These are phyloP conservation scores for Marmota monax DNA, from an alignment of 2,113 vertebrate species.

Conservation along the genomic window DNA sequence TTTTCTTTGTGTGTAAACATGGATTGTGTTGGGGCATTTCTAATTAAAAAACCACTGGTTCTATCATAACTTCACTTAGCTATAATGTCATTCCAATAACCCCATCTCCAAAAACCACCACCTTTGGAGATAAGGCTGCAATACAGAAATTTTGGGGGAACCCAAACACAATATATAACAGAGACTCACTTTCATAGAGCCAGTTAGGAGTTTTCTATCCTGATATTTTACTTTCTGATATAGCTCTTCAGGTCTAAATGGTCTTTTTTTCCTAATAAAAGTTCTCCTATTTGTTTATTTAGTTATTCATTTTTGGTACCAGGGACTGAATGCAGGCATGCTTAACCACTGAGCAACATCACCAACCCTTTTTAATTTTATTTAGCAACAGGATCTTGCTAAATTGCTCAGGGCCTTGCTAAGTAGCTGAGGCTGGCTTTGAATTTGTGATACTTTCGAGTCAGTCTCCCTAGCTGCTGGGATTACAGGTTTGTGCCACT, in stretches of 20 bases:
- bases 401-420: no score
- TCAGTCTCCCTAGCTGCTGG: no score
- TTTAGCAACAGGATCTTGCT: no score
- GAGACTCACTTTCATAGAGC: background rate
- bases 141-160: background rate
- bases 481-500: no score
- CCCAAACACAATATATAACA: background rate
- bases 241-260: background rate
- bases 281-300: no score
- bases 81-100: background rate
- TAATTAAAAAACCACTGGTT: background rate
- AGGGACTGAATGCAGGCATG: no score
- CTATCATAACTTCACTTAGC: background rate
- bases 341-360: no score
- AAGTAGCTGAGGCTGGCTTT: no score
- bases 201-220: background rate
- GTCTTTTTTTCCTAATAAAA: background rate
- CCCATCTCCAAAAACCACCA: background rate
- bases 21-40: background rate
- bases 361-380: no score
- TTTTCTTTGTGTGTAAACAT: background rate
- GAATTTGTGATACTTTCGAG: no score
- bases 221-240: background rate
- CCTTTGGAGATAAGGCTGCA: background rate
- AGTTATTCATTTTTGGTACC: no score